Evolutionary conservation across 2,797 vertebrate genomes (phyloP), one percentile per base, ranked within the genome.

Genomic region (Apogon hyalosoma): DNA sequence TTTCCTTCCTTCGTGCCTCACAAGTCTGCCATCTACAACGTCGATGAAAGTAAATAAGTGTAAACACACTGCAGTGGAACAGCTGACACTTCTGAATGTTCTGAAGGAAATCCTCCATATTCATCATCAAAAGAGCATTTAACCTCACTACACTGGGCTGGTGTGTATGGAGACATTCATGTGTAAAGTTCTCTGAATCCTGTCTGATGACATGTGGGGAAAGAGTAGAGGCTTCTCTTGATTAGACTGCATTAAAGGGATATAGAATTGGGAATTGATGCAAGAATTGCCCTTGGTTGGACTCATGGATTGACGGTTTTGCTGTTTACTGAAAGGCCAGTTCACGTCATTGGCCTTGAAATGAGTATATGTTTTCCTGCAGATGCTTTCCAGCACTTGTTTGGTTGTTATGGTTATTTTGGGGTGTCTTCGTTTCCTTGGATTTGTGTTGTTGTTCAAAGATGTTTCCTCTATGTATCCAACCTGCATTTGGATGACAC

Each of bases 21-120:
- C n/a, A 28, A 55, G 80, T 40, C 48, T 66, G 52, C 60, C 12
- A 52, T 50, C 8, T 73, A 62, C 65, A 54, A 55, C 24, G 47
- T 67, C 28, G 46, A 67, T 63, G 62, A 45, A 54, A 63, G 70
- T 54, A 73, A 75, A 82, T 58, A 31, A 52, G 71, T n/a, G 19
- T 70, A 50, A 76, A 70, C 55, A 62, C 42, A 19, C 45, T 15
- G 52, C 73, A 62, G 63, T 43, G 40, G 41, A 80, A 46, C 1
- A 7, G 40, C 52, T 57, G 21, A 66, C 54, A 41, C 38, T 72
- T 56, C 1, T 7, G 58, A 43, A 61, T 56, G 45, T 63, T 63
- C 15, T 74, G 64, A 62, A 58, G 51, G 54, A 64, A 75, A 69
- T 15, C 49, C 33, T 48, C 12, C 21, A 36, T 28, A 3, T 6